A percentile compares a stretch with the other conserved stretches of the same genome.
Evolutionary conservation across 1,140 invertebrate genomes (phyloP).

Genomic region (Anagrus nilaparvatae): DNA sequence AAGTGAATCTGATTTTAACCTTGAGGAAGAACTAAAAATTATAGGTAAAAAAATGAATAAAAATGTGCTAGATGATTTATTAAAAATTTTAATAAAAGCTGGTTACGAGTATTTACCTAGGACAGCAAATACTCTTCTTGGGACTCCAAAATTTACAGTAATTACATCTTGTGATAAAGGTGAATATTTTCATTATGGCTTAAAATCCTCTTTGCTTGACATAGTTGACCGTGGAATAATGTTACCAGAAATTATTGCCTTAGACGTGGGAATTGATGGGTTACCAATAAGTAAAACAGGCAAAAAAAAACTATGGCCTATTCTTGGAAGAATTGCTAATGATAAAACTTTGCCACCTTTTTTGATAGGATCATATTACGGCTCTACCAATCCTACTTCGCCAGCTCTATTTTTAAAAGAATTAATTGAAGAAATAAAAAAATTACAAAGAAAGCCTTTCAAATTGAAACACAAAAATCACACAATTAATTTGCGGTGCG

Average conservation of each 20-base stretch:
- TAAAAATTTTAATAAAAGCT: neutral
- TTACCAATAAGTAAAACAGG: neutral
- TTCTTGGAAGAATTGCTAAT: neutral
- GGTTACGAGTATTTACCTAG: neutral
- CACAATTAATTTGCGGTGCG: too few species aligned
- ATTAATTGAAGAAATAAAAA: too few species aligned
- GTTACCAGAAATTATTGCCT: neutral
- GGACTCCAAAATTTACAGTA: neutral
- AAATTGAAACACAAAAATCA: too few species aligned
- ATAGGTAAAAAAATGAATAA: too few species aligned
- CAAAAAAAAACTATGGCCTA: slow-evolving; percentile 3
- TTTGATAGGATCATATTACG: too few species aligned
- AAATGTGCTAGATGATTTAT: too few species aligned
- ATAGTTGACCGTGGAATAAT: neutral
- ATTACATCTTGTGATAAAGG: neutral
- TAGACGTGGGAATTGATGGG: slow-evolving; percentile 1
- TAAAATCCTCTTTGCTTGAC: neutral
- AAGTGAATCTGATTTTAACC: too few species aligned
- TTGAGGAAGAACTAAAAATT: too few species aligned
- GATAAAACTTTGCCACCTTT: neutral
- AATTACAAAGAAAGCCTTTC: too few species aligned
- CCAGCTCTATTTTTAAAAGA: too few species aligned
- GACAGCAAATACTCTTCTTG: neutral
- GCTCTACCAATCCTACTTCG: too few species aligned
- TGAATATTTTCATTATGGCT: slow-evolving; percentile 3